Conservation (phyloP, 92 coral and sea anemone species). For the Umimayanthus chanpuru region DNA sequence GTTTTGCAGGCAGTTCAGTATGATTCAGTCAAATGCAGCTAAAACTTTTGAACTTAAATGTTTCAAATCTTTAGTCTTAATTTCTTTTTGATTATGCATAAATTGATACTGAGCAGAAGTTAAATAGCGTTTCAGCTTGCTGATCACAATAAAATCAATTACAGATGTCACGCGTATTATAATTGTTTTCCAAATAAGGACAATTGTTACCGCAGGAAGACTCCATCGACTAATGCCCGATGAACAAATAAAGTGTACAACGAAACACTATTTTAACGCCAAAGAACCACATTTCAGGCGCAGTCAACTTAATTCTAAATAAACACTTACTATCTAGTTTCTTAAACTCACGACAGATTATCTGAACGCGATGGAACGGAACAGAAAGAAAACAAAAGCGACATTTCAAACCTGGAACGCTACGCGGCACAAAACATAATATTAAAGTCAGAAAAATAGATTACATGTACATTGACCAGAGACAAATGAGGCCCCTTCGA, state of each 20-base stretch:
- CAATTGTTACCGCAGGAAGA: not conserved
- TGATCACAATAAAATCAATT: not conserved
- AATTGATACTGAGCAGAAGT: too few relatives aligned
- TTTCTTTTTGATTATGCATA: too few relatives aligned
- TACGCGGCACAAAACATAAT: not conserved
- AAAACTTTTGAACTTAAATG: too few relatives aligned
- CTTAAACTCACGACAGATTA: not conserved
- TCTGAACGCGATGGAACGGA: not conserved
- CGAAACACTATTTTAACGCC: not conserved
- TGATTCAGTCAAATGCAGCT: too few relatives aligned
- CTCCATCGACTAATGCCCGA: not conserved
- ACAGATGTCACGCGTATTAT: conserved; percentile 14
- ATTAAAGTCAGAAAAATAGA: not conserved
- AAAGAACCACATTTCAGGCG: too few relatives aligned
- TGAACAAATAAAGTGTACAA: not conserved
- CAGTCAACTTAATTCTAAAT: too few relatives aligned
- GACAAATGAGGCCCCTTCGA: not conserved
- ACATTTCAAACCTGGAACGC: not conserved
- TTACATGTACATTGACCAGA: not conserved
- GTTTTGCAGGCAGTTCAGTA: too few relatives aligned
- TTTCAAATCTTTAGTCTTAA: too few relatives aligned
- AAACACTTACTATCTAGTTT: not conserved
- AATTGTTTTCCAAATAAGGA: conserved; percentile 21
- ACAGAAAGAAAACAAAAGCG: not conserved
- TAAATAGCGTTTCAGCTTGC: not conserved